These are phyloP conservation scores for Anoplopoma fimbria DNA, from an alignment of 2,113 vertebrate species.

Conservation along the genomic window DNA sequence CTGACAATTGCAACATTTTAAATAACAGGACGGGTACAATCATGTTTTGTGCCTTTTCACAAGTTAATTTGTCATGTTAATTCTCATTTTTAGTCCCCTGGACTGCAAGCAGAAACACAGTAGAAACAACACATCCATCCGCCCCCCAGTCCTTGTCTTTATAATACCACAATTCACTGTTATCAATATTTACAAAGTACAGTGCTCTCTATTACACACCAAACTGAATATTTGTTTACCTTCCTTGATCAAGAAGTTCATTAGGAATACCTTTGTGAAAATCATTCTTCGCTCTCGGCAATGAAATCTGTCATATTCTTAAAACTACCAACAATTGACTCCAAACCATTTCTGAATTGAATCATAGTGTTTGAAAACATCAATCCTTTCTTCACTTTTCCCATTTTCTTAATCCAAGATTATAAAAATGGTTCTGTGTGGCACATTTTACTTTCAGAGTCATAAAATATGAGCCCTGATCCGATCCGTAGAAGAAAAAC, in stretches of 20 bases:
- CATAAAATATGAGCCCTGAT: background rate
- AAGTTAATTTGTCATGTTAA: constrained; percentile 4
- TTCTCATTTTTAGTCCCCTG: constrained; percentile 33
- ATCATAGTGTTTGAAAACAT: background rate
- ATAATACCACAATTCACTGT: constrained; percentile 11
- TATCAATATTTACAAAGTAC: constrained; percentile 49
- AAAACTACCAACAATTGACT: background rate
- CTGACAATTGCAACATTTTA: constrained; percentile 5
- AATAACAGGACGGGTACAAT: constrained; percentile 41
- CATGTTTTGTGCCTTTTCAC: constrained; percentile 25
- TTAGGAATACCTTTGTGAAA: constrained; percentile 1
- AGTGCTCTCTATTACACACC: background rate
- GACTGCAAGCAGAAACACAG: constrained; percentile 34
- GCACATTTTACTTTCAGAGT: background rate
- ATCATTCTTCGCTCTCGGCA: background rate
- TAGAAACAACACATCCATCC: constrained; percentile 32
- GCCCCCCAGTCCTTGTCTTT: constrained; percentile 5
- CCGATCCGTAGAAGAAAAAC: background rate
- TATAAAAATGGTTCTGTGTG: constrained; percentile 4
- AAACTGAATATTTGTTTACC: background rate
- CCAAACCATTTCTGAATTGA: background rate
- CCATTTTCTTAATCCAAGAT: background rate
- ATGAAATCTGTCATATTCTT: background rate
- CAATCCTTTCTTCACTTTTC: background rate
- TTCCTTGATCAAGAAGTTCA: background rate